Base-by-base conservation (phyloP, 1,140 invertebrate genomes). In the Macrobrachium nipponense region DNA sequence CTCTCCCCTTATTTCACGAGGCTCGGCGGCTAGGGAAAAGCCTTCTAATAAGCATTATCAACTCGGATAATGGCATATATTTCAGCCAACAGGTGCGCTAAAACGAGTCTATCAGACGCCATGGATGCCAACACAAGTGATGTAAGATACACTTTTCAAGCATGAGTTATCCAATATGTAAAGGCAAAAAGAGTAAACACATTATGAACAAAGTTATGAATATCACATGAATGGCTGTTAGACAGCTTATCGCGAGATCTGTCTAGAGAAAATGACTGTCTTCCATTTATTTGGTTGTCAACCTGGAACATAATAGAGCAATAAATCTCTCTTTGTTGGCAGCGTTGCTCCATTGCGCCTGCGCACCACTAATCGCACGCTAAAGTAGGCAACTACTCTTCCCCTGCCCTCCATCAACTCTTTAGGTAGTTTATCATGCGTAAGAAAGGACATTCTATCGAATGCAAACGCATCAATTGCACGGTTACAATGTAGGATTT, bases 311-410 rank as follows among this genome's bases (percentile, higher is more conserved):
- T 51, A 51, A 51, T 51, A 51, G 51, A 51, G 51, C 51, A 51
- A 51, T 51, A 51, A 51, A 51, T 51, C 51, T 70, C 36, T 58
- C 27, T 77, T 58, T 77, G 59, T 77, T 58, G 20, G 75, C 75
- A n/a, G 18, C 75, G 44, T 44, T 62, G 36, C 78, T 43, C 20
- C 78, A 66, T 18, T 62, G 78, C 78, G 78, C 78, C 15, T 62
- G 78, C 78, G 78, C 78, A 62, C 43, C 59, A 17, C 60, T 79
- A 79, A 79, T 79, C 77, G 77, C 77, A 60, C 77, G 77, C 77
- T 80, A 66, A 80, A 66, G 61, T 80, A 43, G 61, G 61, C 20
- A 80, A 80, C 61, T 60, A 20, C 62, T 62, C 64, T 80, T 36
- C 59, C 23, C 36, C 27, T 79, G 23, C n/a, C 60, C 78, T 15